Percentiles rank a stretch among this genome's conserved stretches.
Evolutionary conservation across 2,888 invertebrate genomes (phyloP).

Genomic region (Priapulus caudatus): DNA sequence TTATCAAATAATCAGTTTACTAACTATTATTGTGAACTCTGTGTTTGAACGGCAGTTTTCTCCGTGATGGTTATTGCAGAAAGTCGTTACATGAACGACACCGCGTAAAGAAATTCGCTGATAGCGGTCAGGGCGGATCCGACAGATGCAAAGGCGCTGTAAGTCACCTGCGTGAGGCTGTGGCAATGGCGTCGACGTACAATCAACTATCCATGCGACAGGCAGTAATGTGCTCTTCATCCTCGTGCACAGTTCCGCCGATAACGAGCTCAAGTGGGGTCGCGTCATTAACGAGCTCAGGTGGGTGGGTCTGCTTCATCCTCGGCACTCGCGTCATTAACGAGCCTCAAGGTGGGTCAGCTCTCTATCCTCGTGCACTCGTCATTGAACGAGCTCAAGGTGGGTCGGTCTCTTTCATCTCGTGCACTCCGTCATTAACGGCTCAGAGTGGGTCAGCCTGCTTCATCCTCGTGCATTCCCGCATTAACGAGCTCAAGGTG

Average conservation of each 20-base stretch:
- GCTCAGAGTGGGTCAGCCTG: constrained; percentile 54
- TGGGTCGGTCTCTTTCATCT: constrained; percentile 65
- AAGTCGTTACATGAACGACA: constrained; percentile 69
- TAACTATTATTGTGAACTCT: too few species aligned
- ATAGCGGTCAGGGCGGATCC: constrained; percentile 58
- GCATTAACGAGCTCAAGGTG: too few species aligned
- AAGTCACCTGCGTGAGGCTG: constrained; percentile 84
- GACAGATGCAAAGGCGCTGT: constrained; percentile 31
- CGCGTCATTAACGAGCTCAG: too few species aligned
- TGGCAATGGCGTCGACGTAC: constrained; percentile 88
- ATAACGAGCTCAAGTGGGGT: constrained; percentile 75
- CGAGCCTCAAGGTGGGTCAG: constrained; percentile 63
- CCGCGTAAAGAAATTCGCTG: constrained; percentile 70
- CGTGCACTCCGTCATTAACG: constrained; percentile 84
- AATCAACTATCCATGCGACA: constrained; percentile 64
- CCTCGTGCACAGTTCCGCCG: constrained; percentile 70
- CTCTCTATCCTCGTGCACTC: constrained; percentile 78
- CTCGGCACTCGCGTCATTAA: too few species aligned
- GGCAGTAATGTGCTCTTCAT: constrained; percentile 83
- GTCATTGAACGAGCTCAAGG: constrained; percentile 84
- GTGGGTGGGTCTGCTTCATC: constrained; percentile 7
- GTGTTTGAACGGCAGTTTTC: too few species aligned
- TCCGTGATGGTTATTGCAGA: constrained; percentile 63
- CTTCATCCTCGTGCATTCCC: constrained; percentile 6
- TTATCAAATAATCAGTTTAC: too few species aligned